phyloP scores from a whole-genome alignment of 1,140 invertebrate genomes.

The honey bee (Apis mellifera) region Amel_HAv3.1 CM009932.2:7831001-7831500 shows the following conservation, averaged over 20 bases:
- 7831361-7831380: too few species aligned
- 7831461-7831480: too few species aligned
- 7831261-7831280: slow-evolving; percentile 71
- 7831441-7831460: too few species aligned
- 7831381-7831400: too few species aligned
- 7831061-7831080: slow-evolving; percentile 85
- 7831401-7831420: too few species aligned
- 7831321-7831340: background rate
- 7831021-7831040: slow-evolving; percentile 65
- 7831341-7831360: background rate
- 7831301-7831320: background rate
- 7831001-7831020: background rate
- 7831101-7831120: slow-evolving; percentile 88
- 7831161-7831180: slow-evolving; percentile 88
- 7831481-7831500: too few species aligned
- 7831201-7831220: slow-evolving; percentile 89
- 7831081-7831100: slow-evolving; percentile 88
- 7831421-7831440: too few species aligned
- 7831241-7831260: slow-evolving; percentile 76
- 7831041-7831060: slow-evolving; percentile 86
- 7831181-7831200: slow-evolving; percentile 88
- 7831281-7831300: slow-evolving; percentile 77
- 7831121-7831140: slow-evolving; percentile 90
- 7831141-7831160: slow-evolving; percentile 87
- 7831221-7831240: slow-evolving; percentile 87